Evolutionary conservation across 2,113 vertebrate genomes (phyloP), one percentile per base, ranked within the genome.

Genomic region (Perca flavescens): DNA sequence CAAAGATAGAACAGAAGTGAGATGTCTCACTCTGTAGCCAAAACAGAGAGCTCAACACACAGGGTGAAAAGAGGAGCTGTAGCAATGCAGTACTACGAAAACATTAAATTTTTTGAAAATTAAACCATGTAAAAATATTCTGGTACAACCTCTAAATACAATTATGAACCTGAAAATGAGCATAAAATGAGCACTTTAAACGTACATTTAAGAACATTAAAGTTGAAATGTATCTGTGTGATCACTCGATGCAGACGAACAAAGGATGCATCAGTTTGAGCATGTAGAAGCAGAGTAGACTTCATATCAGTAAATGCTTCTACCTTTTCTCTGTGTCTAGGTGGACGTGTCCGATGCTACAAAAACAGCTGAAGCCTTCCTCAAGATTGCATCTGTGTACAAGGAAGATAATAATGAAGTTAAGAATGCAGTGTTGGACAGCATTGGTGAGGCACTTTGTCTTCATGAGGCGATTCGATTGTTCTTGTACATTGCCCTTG

Each of bases 331-430:
- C 4, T 74, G 10, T 71, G 3, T 84, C 12, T 74, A 99, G 98
- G 97, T 97, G 79, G 97, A 99, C 49, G 96, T 96, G 25, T 88
- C 95, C 1, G 97, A 99, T 34, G 93, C 95, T 1, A 88, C 95
- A 47, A 97, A 97, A 89, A 96, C 97, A 52, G 97, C 97, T 2
- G 95, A 95, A 31, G 93, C 96, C 52, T 97, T 99, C 71, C 92
- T 99, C 72, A 98, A 97, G 92, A 96, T 99, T 87, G 96, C 98
- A 0, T 99, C 97, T 0, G 97, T 99, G 85, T 99, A 97, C 91
- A 98, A 97, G 88, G 98, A 98, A 12, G 97, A 98, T 25, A 87
- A 93, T 14, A 61, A 88, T 0, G 95, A 96, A 1, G 95, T 99
- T 50, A 97, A 95, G 93, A 91, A 88, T 0, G 97, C 97, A 1